These are phyloP conservation scores for Clarias batrachus DNA, from an alignment of 2,113 vertebrate species.

Conservation along the genomic window DNA sequence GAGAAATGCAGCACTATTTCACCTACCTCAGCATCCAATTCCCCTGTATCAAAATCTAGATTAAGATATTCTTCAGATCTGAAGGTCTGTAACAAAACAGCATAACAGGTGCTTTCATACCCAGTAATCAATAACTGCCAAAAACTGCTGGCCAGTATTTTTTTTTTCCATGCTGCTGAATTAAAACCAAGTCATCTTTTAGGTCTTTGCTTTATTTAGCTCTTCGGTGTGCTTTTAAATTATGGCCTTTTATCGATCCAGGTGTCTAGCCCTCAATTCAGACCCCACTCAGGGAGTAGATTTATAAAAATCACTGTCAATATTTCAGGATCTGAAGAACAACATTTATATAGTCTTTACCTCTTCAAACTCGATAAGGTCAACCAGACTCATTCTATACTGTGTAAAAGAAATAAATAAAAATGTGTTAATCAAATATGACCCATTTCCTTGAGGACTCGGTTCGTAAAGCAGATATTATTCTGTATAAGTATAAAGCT, in stretches of 20 bases:
- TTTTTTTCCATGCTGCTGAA: conserved; percentile 5
- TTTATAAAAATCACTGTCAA: conserved; percentile 25
- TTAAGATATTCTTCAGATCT: background rate
- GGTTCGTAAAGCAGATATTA: background rate
- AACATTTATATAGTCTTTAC: conserved; percentile 23
- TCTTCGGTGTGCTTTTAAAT: conserved; percentile 20
- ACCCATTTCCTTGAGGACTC: background rate
- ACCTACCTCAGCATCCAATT: background rate
- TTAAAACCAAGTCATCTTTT: conserved; percentile 7
- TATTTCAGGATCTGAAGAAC: background rate
- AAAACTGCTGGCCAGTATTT: background rate
- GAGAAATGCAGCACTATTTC: background rate
- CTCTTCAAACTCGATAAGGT: conserved; percentile 12
- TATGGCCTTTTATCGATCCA: conserved; percentile 25
- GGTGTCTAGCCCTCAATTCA: conserved; percentile 23
- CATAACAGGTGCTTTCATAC: background rate
- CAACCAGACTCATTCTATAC: background rate
- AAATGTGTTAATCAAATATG: background rate
- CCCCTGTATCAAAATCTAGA: background rate
- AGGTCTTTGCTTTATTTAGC: background rate
- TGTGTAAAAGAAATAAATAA: background rate
- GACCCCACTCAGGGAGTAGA: conserved; percentile 14
- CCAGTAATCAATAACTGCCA: conserved; percentile 8
- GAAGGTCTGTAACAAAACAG: background rate
- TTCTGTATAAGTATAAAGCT: background rate